A percentile compares a stretch with the other conserved stretches of the same genome.
phyloP scores from a whole-genome alignment of 2,113 vertebrate species.

The Otus sunia region DNA sequence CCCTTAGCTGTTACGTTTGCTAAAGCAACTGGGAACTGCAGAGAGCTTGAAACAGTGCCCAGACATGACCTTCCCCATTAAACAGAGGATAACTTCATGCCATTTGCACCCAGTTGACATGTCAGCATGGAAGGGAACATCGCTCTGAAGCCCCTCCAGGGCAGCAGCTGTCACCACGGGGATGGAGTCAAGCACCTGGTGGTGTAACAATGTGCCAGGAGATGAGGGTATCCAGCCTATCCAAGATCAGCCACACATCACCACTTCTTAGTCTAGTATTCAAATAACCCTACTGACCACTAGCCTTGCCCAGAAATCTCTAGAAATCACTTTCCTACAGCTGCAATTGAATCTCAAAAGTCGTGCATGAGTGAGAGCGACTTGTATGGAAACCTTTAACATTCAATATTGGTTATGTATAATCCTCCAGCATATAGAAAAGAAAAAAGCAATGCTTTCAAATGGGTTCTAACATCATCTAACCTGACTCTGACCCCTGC shows the following conservation, averaged over 20 bases:
- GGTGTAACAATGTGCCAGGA: rapidly evolving
- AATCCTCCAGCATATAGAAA: background rate
- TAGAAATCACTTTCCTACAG: background rate
- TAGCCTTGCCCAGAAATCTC: background rate
- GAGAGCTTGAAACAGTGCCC: background rate
- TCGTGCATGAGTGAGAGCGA: rapidly evolving
- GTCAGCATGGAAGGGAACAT: background rate
- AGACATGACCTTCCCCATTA: background rate
- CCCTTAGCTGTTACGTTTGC: background rate
- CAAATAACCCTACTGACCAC: background rate
- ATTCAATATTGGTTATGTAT: background rate
- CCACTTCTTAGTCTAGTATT: background rate
- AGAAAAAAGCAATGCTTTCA: background rate
- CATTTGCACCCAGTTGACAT: background rate
- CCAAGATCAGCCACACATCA: background rate
- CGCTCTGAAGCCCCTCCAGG: rapidly evolving
- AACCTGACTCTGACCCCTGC: background rate
- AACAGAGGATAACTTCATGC: background rate
- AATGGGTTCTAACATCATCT: too few relatives aligned
- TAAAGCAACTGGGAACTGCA: background rate
- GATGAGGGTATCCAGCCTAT: background rate
- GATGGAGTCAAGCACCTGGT: rapidly evolving
- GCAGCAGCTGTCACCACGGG: background rate
- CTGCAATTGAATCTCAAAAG: background rate
- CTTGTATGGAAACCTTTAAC: background rate